Evolutionary conservation across 2,888 invertebrate species (phyloP).

Genomic region (Gerris lacustris): DNA sequence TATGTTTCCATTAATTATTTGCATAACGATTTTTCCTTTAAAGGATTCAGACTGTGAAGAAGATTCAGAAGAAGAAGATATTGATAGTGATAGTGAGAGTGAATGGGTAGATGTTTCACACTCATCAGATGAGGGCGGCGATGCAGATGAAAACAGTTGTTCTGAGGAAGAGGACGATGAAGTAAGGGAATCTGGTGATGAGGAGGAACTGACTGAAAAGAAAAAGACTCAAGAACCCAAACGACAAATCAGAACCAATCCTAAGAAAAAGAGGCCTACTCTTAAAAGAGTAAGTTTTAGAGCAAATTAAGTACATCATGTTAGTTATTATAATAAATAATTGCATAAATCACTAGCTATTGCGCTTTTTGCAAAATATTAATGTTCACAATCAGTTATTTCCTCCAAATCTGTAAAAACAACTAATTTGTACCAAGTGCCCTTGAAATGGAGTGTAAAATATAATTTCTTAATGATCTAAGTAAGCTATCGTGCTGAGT

Average conservation of each 20-base stretch:
- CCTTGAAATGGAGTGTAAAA: too few species aligned
- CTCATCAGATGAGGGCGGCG: constrained; percentile 33
- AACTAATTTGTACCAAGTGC: too few species aligned
- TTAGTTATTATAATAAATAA: too few species aligned
- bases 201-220: constrained; percentile 29
- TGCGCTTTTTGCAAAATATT: too few species aligned
- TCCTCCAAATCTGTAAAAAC: too few species aligned
- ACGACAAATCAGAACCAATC: constrained; percentile 2
- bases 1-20: too few species aligned
- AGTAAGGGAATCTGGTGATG: constrained; percentile 27
- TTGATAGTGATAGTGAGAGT: constrained; percentile 48
- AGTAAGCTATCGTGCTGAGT: too few species aligned
- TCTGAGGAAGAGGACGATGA: constrained; percentile 29
- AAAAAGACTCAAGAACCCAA: constrained; percentile 27
- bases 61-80: constrained; percentile 24
- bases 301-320: too few species aligned
- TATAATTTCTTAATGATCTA: too few species aligned
- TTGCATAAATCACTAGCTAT: too few species aligned
- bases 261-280: constrained; percentile 3
- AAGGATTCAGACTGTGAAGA: constrained; percentile 14
- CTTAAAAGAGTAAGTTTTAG: neutral
- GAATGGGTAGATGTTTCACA: constrained; percentile 39
- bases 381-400: too few species aligned
- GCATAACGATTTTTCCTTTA: too few species aligned
- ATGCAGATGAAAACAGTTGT: constrained; percentile 27